Evolutionary conservation across 2,113 vertebrate genomes (phyloP).

Genomic region (Antennarius striatus): DNA sequence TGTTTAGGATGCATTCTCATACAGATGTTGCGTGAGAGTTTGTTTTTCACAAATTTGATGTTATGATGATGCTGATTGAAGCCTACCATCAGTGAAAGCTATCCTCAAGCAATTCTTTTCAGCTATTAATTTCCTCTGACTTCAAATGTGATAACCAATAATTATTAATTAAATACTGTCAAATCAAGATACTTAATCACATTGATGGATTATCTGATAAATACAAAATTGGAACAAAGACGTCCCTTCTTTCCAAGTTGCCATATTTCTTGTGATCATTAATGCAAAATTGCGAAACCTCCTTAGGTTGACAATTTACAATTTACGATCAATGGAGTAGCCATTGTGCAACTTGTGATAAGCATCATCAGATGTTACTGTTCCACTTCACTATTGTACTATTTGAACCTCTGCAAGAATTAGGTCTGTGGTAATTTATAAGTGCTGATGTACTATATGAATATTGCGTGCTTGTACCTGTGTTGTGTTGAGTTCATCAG

Average conservation of each 20-base stretch:
- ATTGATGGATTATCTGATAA: neutral
- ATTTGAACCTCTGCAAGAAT: neutral
- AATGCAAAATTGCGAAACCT: neutral
- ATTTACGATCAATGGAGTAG: too few species aligned
- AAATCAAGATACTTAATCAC: neutral
- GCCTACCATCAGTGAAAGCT: neutral
- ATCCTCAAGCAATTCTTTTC: neutral
- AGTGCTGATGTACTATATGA: neutral
- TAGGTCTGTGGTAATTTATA: neutral
- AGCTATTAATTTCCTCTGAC: neutral
- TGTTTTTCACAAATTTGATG: neutral
- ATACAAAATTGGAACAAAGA: neutral
- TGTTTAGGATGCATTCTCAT: neutral
- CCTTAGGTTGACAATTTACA: neutral
- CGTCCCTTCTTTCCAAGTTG: neutral
- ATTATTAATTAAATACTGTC: neutral
- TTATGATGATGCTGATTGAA: neutral
- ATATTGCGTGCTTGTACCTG: neutral
- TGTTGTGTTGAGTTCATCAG: too few species aligned
- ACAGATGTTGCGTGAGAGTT: neutral
- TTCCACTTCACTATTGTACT: neutral
- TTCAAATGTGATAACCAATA: neutral
- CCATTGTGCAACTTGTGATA: neutral
- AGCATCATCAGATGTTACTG: neutral
- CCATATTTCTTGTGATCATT: neutral